Percentiles rank a stretch among this genome's conserved stretches.
These are phyloP conservation scores for Macrosiphum euphorbiae DNA, from an alignment of 2,888 invertebrate genomes.

Conservation along the genomic window DNA sequence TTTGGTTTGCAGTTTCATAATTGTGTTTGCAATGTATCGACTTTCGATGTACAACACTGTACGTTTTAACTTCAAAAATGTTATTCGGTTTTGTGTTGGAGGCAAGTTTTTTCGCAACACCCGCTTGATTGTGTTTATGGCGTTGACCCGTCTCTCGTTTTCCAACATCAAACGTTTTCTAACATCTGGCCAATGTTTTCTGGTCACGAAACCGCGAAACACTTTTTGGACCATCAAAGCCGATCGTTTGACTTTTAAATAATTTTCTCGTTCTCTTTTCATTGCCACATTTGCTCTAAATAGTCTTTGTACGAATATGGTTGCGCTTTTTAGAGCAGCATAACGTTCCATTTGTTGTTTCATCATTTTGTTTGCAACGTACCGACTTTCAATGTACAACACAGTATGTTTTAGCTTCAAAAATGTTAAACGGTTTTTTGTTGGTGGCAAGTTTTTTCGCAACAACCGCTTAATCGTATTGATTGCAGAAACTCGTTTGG, in stretches of 20 bases:
- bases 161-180: background rate
- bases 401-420: constrained; percentile 40
- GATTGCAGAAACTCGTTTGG: background rate
- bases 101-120: constrained; percentile 22
- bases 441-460: constrained; percentile 29
- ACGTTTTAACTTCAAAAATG: constrained; percentile 30
- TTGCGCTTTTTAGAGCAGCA: background rate
- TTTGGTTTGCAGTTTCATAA: constrained; percentile 26
- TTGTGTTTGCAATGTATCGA: constrained; percentile 38
- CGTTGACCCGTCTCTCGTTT: background rate
- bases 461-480: constrained; percentile 18
- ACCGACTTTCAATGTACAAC: constrained; percentile 50
- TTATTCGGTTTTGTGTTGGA: background rate
- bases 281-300: constrained; percentile 51
- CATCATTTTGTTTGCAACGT: constrained; percentile 45
- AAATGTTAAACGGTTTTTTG: constrained; percentile 11
- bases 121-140: constrained; percentile 24
- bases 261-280: constrained; percentile 39
- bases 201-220: constrained; percentile 18
- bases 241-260: constrained; percentile 24
- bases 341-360: constrained; percentile 27
- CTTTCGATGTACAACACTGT: background rate
- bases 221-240: constrained; percentile 37
- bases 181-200: background rate
- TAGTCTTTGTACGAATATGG: constrained; percentile 50